phyloP scores from a whole-genome alignment of 1,140 invertebrate species.

The Drosophila erecta region DNA sequence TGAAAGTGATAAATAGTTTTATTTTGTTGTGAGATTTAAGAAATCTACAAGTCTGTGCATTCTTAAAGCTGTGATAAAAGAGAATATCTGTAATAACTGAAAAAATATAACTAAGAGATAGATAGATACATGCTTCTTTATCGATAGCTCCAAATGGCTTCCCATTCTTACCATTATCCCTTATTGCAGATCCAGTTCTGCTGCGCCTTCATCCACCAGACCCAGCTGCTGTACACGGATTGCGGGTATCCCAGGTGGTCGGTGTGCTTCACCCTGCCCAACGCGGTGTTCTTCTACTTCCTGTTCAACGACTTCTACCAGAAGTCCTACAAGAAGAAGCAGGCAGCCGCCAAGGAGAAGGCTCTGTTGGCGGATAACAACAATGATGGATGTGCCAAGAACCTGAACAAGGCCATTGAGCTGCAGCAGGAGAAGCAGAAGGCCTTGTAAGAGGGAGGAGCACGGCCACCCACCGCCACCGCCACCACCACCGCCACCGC shows the following conservation, averaged over 20 bases:
- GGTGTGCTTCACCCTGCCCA: slow-evolving; percentile 90
- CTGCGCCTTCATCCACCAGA: slow-evolving; percentile 91
- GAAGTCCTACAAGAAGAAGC: slow-evolving; percentile 87
- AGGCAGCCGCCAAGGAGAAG: slow-evolving; percentile 53
- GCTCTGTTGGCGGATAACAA: slow-evolving; percentile 65
- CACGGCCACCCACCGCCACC: background rate
- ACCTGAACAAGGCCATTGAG: slow-evolving; percentile 65
- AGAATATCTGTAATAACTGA: too few species aligned
- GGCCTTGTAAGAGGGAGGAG: slow-evolving; percentile 48
- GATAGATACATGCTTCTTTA: background rate
- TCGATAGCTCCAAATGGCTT: background rate
- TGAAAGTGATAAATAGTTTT: background rate
- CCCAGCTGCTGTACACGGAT: slow-evolving; percentile 93
- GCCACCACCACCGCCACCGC: background rate
- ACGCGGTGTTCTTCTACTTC: slow-evolving; percentile 92
- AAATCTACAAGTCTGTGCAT: too few species aligned
- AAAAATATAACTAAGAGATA: too few species aligned
- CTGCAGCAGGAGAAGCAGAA: slow-evolving; percentile 47
- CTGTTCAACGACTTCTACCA: slow-evolving; percentile 92
- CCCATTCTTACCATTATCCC: background rate
- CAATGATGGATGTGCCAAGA: slow-evolving; percentile 72
- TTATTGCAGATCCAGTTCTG: slow-evolving; percentile 90
- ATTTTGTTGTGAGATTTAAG: background rate
- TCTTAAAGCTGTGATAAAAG: too few species aligned
- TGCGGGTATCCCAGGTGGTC: slow-evolving; percentile 93